Base-by-base conservation (phyloP, 2,797 vertebrate species). In the Yasuhikotakia modesta region DNA sequence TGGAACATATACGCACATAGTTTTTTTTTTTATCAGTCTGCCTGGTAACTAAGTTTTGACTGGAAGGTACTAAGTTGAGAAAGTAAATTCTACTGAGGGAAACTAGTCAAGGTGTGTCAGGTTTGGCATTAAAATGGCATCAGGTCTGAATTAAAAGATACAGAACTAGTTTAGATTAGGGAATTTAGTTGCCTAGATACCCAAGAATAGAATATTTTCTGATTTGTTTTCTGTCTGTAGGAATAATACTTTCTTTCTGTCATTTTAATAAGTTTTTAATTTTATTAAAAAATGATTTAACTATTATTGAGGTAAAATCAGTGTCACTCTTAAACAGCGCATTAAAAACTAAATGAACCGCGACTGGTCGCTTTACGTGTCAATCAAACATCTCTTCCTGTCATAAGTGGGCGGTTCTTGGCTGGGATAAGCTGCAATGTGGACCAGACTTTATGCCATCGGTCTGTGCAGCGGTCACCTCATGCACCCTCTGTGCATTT, bases 201-300 rank as follows among this genome's bases (percentile, higher is more conserved):
- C 35, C 35, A 39, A 1, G 35, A 39, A 8, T 39, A 39, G 35
- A 39, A 8, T 39, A 8, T 39, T 8, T 39, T 35, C 35, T 39
- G 35, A 7, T 39, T 35, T 39, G 35, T 39, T 39, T 2, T 32
- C 30, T 32, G 30, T 32, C 30, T 32, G 30, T 32, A 32, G 30
- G 2, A 32, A 32, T 32, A 32, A 32, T 32, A 5, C 30, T 32
- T 32, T 32, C 5, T 32, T 32, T 32, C 16, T 2, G 21, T 55
- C 10, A 10, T 21, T 55, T 21, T 2, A 12, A 21, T 55, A 2
- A 0, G 21, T 55, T 55, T 55, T 21, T 52, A 0, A 4, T 1
- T 6, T 2, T 5, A n/a, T 16, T 5, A n/a, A 17, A n/a, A 0
- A n/a, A 5, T 6, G 0, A 17, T 52, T 16, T 2, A n/a, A 6